Evolutionary conservation across 1,140 invertebrate genomes (phyloP).

Genomic region (Brachionus koreanus): DNA sequence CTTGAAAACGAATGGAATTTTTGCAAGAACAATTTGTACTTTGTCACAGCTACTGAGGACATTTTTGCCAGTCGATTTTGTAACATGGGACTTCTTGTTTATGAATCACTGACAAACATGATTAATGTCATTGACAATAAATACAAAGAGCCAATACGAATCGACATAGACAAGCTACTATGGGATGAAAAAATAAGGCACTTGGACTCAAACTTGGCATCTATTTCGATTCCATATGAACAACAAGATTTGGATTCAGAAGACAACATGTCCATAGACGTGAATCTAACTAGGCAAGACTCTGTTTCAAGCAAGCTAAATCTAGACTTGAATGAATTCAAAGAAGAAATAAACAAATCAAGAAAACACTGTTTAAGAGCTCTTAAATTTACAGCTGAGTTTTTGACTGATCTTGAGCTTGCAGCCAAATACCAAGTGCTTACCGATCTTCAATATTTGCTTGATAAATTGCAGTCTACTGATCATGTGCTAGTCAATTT

Average conservation of each 20-base stretch:
- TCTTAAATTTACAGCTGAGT: neutral
- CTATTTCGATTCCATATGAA: neutral
- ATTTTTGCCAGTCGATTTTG: conserved; percentile 33
- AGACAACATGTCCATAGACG: neutral
- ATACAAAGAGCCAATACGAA: conserved; percentile 11
- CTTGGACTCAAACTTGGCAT: neutral
- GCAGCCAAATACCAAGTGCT: conserved; percentile 28
- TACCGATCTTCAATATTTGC: neutral
- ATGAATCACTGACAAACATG: conserved; percentile 18
- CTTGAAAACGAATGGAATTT: conserved; percentile 40
- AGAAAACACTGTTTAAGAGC: neutral
- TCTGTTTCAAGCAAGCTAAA: neutral
- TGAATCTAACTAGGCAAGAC: neutral
- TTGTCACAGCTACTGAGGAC: conserved; percentile 38
- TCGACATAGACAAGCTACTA: neutral
- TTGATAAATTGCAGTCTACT: neutral
- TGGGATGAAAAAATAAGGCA: neutral
- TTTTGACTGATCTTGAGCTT: conserved; percentile 20
- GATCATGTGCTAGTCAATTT: conserved; percentile 9
- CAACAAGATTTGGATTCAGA: neutral
- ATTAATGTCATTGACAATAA: neutral
- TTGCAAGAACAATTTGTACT: conserved; percentile 43
- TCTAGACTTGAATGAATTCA: conserved; percentile 18
- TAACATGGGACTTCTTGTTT: neutral
- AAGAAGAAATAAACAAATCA: conserved; percentile 14